Base-by-base conservation (phyloP, 2,888 invertebrate species). In the Drosophila picticornis region DNA sequence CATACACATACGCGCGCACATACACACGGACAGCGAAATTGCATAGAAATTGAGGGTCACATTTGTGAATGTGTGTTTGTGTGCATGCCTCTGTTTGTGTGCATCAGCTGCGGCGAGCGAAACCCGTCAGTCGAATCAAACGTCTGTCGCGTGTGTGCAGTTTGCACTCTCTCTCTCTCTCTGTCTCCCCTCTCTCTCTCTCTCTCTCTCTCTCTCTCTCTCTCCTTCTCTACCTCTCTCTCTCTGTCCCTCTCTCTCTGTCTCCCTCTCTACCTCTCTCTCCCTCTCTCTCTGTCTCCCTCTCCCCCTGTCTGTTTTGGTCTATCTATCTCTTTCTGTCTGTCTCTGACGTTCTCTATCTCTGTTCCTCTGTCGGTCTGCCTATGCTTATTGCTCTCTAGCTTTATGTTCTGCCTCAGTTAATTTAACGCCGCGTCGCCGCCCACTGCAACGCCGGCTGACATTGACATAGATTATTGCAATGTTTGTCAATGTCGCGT, bases 401-500 rank as follows among this genome's bases (percentile, higher is more conserved):
- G 68, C 62, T 78, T 68, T 62, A 73, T 69, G 88, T 86, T 90
- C 88, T 90, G 90, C 84, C 85, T 89, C 87, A 85, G 77, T 84
- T 87, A 76, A 77, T 89, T 87, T 87, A 74, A 80, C 74, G 73
- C 71, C 74, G 80, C 68, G 72, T 72, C 71, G 70, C 81, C 80
- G 88, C 77, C 85, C 86, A 80, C 83, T 85, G 79, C 79, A 80
- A 60, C 69, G 82, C 84, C 89, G 86, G 87, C 80, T 89, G 89
- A 90, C 89, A 89, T 89, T 89, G 89, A 90, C 91, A 89, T 61
- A 90, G 89, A 88, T 90, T 83, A 72, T 75, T 78, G 82, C 87
- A 84, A 70, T 79, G 77, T 81, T 79, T 77, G 71, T 10, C 46
- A n/a, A n/a, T n/a, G 63, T 25, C 55, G 70, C 68, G 63, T 75